Conservation (phyloP, 1,140 invertebrate genomes). For the Drosophila trapezifrons region DNA sequence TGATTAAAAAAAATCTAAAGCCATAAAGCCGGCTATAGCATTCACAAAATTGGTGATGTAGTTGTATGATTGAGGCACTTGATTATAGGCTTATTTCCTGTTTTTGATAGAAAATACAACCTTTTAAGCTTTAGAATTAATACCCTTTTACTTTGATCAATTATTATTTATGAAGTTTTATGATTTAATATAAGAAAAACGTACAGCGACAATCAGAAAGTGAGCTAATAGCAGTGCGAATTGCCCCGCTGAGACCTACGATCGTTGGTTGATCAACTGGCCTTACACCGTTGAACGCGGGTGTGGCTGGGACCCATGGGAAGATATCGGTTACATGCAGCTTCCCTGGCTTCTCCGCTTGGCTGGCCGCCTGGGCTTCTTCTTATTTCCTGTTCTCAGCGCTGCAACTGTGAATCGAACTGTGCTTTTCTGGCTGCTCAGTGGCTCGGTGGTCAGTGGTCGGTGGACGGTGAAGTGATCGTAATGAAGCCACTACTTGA, state of each 20-base stretch:
- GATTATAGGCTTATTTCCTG: too few species aligned
- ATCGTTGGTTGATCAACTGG: not conserved
- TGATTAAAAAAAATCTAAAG: too few species aligned
- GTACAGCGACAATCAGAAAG: not conserved
- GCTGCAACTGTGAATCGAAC: constrained; percentile 64
- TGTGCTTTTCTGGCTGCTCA: constrained; percentile 32
- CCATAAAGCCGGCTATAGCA: too few species aligned
- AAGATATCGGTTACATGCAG: constrained; percentile 36
- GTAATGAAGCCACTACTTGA: constrained; percentile 67
- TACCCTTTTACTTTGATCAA: too few species aligned
- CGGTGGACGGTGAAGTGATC: constrained; percentile 42
- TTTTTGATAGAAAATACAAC: too few species aligned
- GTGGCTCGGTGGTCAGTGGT: constrained; percentile 8
- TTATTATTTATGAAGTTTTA: too few species aligned
- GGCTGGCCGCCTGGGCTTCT: constrained; percentile 36
- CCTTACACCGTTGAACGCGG: not conserved
- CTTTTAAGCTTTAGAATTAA: too few species aligned
- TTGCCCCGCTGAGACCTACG: too few species aligned
- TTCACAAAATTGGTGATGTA: too few species aligned
- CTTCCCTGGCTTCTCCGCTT: constrained; percentile 34
- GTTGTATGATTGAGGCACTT: too few species aligned
- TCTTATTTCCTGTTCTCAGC: constrained; percentile 65
- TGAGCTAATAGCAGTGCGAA: too few species aligned
- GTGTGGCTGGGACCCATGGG: constrained; percentile 19
- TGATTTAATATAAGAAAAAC: not conserved